A percentile compares a stretch with the other conserved stretches of the same genome.
Evolutionary conservation across 2,797 vertebrate genomes (phyloP).

Genomic region (Aeoliscus strigatus): DNA sequence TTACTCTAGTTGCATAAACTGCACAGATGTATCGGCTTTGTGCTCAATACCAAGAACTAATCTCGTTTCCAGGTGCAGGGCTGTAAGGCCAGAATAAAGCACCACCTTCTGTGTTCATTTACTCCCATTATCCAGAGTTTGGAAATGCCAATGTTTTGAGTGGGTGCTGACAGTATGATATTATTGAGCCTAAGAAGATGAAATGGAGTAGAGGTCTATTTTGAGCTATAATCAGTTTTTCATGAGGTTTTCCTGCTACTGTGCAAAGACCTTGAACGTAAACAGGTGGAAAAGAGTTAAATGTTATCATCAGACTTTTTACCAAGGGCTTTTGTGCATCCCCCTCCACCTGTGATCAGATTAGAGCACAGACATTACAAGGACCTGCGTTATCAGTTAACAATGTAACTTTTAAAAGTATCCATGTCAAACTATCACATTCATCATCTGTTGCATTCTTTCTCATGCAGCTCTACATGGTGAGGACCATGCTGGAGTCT

Average conservation of each 20-base stretch:
- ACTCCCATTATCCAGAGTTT: constrained; percentile 1
- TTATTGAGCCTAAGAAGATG: background rate
- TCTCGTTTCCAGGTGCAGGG: constrained; percentile 25
- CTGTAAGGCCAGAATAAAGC: constrained; percentile 7
- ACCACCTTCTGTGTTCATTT: constrained; percentile 16
- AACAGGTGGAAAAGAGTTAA: no score
- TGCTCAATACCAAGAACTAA: constrained; percentile 34
- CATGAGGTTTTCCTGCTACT: background rate
- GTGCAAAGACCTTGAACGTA: no score
- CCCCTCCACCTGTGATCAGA: no score
- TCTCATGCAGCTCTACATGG: constrained; percentile 90
- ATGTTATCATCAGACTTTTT: no score
- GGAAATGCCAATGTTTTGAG: background rate
- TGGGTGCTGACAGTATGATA: background rate
- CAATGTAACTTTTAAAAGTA: no score
- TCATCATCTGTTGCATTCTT: background rate
- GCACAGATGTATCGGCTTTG: constrained; percentile 24
- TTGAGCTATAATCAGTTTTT: background rate
- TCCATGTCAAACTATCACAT: no score
- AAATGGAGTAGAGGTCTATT: background rate
- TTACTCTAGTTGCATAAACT: constrained; percentile 32
- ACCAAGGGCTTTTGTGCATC: no score
- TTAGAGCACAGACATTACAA: no score
- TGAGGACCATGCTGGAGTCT: constrained; percentile 99
- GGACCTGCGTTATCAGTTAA: no score